phyloP scores from a whole-genome alignment of 2,113 vertebrate species.

The Stegastes partitus region DNA sequence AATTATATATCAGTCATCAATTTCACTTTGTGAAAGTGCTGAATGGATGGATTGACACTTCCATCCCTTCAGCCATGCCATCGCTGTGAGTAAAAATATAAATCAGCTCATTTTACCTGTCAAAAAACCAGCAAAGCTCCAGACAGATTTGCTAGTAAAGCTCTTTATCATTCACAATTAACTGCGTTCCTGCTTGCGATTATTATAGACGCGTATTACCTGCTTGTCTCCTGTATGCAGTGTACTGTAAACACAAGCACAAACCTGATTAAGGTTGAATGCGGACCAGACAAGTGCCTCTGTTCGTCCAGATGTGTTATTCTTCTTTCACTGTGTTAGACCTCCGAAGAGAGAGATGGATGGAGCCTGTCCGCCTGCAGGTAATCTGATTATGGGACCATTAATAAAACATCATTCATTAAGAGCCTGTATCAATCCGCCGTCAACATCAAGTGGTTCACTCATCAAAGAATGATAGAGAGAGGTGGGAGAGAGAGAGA shows the following conservation, averaged over 20 bases:
- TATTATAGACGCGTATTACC: slow-evolving; percentile 9
- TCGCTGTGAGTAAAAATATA: not conserved
- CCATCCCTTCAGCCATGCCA: not conserved
- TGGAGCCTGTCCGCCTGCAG: slow-evolving; percentile 75
- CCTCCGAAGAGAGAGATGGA: slow-evolving; percentile 69
- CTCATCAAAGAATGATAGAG: slow-evolving; percentile 63
- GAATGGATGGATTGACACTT: not conserved
- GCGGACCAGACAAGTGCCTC: slow-evolving; percentile 29
- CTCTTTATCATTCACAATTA: too few relatives aligned
- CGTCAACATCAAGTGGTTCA: slow-evolving; percentile 72
- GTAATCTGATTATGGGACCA: slow-evolving; percentile 82
- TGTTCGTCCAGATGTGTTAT: slow-evolving; percentile 64
- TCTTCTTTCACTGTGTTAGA: slow-evolving; percentile 57
- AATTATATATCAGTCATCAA: not conserved
- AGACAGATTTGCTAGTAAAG: not conserved
- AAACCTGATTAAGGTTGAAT: slow-evolving; percentile 14
- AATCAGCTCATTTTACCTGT: not conserved
- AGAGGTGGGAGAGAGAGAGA: slow-evolving; percentile 18
- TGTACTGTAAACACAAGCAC: not conserved
- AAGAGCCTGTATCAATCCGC: slow-evolving; percentile 76
- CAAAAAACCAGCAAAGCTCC: slow-evolving; percentile 6
- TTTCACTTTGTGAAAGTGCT: not conserved
- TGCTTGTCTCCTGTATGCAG: slow-evolving; percentile 2
- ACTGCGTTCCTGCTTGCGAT: not conserved
- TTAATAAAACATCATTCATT: slow-evolving; percentile 85